Evolutionary conservation across 2,888 invertebrate genomes (phyloP), one percentile per base, ranked within the genome.

Genomic region (Cheilosia pagana): DNA sequence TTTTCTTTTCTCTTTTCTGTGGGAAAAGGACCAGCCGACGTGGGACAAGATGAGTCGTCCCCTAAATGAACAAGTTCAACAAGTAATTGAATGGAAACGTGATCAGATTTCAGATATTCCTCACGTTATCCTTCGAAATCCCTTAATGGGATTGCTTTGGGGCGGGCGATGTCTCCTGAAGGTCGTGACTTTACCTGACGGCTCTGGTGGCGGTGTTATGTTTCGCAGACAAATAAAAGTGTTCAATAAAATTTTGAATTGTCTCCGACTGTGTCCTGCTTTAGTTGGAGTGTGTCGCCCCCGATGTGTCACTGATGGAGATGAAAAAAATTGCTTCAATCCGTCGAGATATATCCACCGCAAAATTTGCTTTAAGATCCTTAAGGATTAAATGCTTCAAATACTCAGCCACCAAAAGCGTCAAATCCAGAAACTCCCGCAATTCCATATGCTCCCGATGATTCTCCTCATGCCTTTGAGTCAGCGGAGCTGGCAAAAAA

Each of bases 41-140:
- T 23, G 65, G 53, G 67, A 75, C 25, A 71, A 59, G 75, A 85
- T 81, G 85, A 85, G 70, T 67, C 70, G 68, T 65, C 67, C 75
- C 76, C 62, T 85, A 85, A 85, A 85, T 85, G 85, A 85, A 87
- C 88, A 89, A 90, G 89, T 89, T 89, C 90, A 89, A 89, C 90
- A 90, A 89, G 90, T 90, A 90, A 90, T 90, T 90, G 90, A 90
- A 90, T 90, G 87, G 88, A 88, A 88, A 90, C 90, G 90, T 90
- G 90, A 88, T 76, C 78, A 89, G 88, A 90, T 89, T 89, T 88
- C 86, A 87, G 88, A 90, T 90, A 85, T 81, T 81, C 78, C 12
- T 39, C 62, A 71, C 71, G 81, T 82, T 82, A 81, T 81, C 79
- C 81, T 70, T 71, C 72, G 85, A 76, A 83, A 81, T 83, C 77